phyloP scores from a whole-genome alignment of 64 coral and sea anemone genomes.

The Stichodactyla helianthus region DNA sequence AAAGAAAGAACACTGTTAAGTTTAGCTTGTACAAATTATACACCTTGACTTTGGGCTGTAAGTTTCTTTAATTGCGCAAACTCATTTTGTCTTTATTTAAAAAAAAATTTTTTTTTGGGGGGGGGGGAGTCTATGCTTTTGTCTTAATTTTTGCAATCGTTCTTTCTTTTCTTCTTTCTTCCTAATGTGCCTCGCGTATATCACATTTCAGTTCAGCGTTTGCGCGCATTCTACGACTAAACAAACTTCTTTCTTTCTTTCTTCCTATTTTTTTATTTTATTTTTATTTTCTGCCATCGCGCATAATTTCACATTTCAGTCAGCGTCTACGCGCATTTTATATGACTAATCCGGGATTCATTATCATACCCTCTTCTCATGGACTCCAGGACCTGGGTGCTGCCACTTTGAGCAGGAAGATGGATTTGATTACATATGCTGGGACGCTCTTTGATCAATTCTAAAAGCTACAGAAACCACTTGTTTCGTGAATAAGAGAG shows the following conservation, averaged over 20 bases:
- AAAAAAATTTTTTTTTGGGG: too few species aligned
- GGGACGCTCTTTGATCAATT: background rate
- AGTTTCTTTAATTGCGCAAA: background rate
- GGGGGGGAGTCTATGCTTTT: too few species aligned
- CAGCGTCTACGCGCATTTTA: background rate
- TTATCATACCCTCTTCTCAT: constrained; percentile 6
- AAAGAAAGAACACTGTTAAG: background rate
- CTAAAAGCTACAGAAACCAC: background rate
- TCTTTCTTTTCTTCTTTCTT: too few species aligned
- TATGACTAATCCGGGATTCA: background rate
- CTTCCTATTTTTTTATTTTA: background rate
- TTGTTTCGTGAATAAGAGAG: background rate
- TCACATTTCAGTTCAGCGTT: too few species aligned
- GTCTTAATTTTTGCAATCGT: too few species aligned
- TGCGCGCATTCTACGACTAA: too few species aligned
- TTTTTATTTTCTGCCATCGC: background rate
- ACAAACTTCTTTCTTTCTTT: background rate
- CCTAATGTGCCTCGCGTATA: too few species aligned
- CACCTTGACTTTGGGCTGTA: too few species aligned
- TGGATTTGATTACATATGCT: background rate
- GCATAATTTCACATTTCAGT: background rate
- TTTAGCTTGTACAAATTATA: too few species aligned
- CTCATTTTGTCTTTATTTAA: background rate
- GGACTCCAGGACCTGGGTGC: background rate
- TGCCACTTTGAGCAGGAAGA: constrained; percentile 12